phyloP scores from a whole-genome alignment of 2,113 vertebrate genomes.

The Stigmatopora argus region DNA sequence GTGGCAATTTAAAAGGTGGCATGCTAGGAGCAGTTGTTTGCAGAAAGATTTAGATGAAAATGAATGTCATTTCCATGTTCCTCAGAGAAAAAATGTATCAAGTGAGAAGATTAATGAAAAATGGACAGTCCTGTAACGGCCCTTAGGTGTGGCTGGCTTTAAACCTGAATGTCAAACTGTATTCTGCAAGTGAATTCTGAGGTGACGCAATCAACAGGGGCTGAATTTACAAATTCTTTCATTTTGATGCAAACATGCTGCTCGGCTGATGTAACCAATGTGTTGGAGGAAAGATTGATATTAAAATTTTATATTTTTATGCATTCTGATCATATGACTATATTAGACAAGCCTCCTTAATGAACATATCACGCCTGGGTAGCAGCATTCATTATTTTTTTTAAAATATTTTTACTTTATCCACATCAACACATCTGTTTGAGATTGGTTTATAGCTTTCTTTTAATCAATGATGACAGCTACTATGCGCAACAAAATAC shows the following conservation, averaged over 20 bases:
- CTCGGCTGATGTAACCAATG: slow-evolving; percentile 38
- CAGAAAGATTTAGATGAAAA: no score
- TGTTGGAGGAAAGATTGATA: slow-evolving; percentile 10
- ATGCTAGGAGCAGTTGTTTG: no score
- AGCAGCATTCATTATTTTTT: slow-evolving; percentile 19
- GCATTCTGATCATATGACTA: slow-evolving; percentile 27
- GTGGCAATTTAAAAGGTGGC: no score
- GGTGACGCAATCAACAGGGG: slow-evolving; percentile 51
- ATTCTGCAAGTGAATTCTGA: neutral
- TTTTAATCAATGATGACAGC: slow-evolving; percentile 25
- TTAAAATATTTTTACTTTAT: neutral
- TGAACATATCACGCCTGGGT: slow-evolving; percentile 27
- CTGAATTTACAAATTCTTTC: slow-evolving; percentile 29
- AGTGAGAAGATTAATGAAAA: no score
- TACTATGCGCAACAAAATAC: slow-evolving; percentile 32
- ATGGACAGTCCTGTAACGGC: no score
- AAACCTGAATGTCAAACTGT: neutral
- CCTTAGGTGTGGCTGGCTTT: neutral
- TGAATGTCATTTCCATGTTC: no score
- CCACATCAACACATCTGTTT: neutral
- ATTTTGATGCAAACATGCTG: neutral
- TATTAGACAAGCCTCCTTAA: slow-evolving; percentile 22
- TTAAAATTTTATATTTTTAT: slow-evolving; percentile 31
- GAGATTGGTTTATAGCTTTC: slow-evolving; percentile 18
- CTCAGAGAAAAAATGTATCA: no score